phyloP scores from a whole-genome alignment of 2,113 vertebrate genomes.

The Craseonycteris thonglongyai region DNA sequence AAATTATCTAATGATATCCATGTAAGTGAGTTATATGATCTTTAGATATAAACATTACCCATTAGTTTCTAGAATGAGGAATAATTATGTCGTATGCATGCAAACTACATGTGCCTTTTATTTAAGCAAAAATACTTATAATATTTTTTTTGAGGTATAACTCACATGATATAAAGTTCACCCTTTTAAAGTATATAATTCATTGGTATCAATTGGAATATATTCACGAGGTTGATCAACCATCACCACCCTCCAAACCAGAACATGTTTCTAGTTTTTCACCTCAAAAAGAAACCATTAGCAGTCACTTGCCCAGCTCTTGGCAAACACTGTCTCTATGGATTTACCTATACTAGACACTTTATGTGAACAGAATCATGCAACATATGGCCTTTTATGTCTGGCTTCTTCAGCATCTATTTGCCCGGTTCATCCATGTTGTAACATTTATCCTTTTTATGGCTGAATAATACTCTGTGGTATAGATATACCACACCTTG shows the following conservation, averaged over 20 bases:
- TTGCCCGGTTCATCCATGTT: background rate
- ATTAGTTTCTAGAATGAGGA: background rate
- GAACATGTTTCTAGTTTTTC: background rate
- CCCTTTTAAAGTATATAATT: no score
- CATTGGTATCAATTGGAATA: background rate
- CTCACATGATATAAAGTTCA: background rate
- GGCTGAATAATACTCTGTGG: background rate
- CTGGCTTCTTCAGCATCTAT: background rate
- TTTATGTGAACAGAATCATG: background rate
- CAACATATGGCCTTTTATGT: background rate
- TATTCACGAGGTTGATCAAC: background rate
- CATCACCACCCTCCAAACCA: background rate
- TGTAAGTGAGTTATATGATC: no score
- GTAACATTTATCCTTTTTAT: background rate
- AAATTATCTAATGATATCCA: background rate
- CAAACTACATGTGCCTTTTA: background rate
- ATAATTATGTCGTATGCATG: no score
- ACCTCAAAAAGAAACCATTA: rapidly evolving
- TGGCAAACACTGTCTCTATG: background rate
- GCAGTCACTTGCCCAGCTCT: background rate
- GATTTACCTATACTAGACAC: no score
- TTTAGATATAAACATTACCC: background rate
- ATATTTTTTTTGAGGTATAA: background rate
- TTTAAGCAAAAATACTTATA: background rate
- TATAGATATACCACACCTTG: background rate